A percentile compares a stretch with the other conserved stretches of the same genome.
These are phyloP conservation scores for Oenanthe melanoleuca DNA, from an alignment of 2,113 vertebrate genomes.

Conservation along the genomic window DNA sequence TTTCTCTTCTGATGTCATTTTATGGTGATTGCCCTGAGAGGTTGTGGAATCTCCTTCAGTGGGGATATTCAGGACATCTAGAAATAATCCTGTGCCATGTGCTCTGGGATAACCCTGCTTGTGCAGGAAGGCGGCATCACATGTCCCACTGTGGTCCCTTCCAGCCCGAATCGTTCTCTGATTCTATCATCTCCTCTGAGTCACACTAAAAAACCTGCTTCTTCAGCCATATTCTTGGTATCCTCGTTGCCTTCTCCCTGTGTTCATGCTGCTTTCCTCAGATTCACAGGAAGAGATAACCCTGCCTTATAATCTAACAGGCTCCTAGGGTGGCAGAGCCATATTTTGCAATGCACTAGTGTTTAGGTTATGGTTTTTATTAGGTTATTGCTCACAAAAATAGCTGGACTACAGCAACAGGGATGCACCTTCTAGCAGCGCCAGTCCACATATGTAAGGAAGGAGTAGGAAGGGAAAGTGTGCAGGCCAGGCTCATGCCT, in stretches of 20 bases:
- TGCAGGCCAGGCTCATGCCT: neutral
- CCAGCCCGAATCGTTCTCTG: rapidly evolving
- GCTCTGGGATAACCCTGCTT: neutral
- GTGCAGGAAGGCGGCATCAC: too few relatives aligned
- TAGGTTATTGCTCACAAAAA: neutral
- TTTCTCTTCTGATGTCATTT: neutral
- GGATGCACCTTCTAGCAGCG: neutral
- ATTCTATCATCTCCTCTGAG: neutral
- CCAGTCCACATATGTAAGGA: neutral
- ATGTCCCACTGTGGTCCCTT: neutral
- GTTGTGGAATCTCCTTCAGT: neutral
- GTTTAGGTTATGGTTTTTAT: neutral
- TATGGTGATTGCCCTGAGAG: neutral
- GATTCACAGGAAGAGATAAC: neutral
- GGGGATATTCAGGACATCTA: neutral
- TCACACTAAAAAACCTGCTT: neutral
- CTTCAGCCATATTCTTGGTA: neutral
- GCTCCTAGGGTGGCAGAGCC: neutral
- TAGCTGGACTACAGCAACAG: neutral
- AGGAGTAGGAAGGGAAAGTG: neutral
- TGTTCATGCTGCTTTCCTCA: neutral
- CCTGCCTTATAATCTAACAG: neutral
- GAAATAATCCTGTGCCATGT: neutral
- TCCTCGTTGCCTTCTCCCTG: neutral
- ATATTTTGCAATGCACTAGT: rapidly evolving